phyloP scores from a whole-genome alignment of 2,797 vertebrate genomes.

The Carduelis carduelis region DNA sequence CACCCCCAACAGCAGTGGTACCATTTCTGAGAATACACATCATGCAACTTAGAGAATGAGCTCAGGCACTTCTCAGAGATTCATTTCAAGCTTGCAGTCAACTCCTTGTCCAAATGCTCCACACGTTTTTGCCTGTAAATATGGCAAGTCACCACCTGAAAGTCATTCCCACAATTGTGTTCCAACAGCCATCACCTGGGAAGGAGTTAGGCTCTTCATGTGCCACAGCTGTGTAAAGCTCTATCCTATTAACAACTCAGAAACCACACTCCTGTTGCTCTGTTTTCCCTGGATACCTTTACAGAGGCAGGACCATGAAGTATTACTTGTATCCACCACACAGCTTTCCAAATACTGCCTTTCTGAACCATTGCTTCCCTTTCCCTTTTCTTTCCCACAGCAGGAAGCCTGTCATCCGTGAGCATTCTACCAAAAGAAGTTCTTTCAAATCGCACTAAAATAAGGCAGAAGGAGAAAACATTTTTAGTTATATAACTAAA shows the following conservation, averaged over 20 bases:
- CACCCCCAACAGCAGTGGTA: not conserved
- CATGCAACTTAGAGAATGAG: fast-evolving
- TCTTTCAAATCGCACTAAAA: not conserved
- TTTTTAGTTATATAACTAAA: slow-evolving; percentile 27
- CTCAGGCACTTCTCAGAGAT: not conserved
- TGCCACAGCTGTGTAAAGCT: not conserved
- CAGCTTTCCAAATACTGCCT: not conserved
- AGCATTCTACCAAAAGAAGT: not conserved
- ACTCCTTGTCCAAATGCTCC: not conserved
- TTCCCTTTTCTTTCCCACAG: not conserved
- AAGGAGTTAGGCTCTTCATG: not conserved
- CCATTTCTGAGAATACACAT: not conserved
- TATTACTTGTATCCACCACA: not conserved
- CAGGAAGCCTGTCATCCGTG: not conserved
- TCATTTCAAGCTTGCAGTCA: not conserved
- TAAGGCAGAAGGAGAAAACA: not conserved
- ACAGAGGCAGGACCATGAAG: not conserved
- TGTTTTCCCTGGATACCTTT: not conserved
- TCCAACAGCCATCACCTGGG: not conserved
- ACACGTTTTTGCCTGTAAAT: not conserved
- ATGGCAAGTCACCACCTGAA: not conserved
- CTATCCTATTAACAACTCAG: not conserved
- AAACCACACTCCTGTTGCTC: not conserved
- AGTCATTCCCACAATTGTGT: not conserved
- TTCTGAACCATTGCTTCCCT: not conserved